Conservation (phyloP, 2,797 vertebrate species). For the Lepilemur septentrionalis region DNA sequence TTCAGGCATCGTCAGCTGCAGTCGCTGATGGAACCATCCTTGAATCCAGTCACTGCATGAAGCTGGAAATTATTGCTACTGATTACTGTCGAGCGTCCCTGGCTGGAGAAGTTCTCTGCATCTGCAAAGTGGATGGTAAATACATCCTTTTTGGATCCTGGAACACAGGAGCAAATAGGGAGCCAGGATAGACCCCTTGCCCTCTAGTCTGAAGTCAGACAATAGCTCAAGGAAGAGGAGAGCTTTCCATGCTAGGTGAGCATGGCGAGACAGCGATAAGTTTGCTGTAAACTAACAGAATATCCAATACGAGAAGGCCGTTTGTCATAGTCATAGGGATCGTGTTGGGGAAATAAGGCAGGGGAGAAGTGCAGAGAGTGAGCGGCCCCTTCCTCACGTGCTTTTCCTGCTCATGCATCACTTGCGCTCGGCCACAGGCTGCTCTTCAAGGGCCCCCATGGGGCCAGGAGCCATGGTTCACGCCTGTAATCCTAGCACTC, state of each 20-base stretch:
- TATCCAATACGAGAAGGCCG: not conserved
- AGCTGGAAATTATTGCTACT: not conserved
- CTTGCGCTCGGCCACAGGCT: not conserved
- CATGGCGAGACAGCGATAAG: not conserved
- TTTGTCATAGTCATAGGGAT: not conserved
- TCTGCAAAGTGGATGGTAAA: not conserved
- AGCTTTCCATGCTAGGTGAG: not conserved
- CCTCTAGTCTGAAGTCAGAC: not conserved
- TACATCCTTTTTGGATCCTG: not conserved
- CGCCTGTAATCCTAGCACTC: too few relatives aligned
- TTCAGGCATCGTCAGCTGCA: not conserved
- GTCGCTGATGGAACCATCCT: not conserved
- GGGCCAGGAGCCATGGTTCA: too few relatives aligned
- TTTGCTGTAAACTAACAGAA: not conserved
- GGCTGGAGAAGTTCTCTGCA: not conserved
- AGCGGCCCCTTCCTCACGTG: too few relatives aligned
- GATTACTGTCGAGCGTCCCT: not conserved
- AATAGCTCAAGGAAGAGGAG: not conserved
- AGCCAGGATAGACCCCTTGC: not conserved
- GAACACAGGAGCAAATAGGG: not conserved
- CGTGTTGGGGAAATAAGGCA: not conserved
- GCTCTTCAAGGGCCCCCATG: too few relatives aligned
- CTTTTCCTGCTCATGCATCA: not conserved
- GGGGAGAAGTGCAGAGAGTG: not conserved
- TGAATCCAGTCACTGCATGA: not conserved